Evolutionary conservation across 64 coral and sea anemone genomes (phyloP).

Genomic region (Catalaphyllia jardinei): DNA sequence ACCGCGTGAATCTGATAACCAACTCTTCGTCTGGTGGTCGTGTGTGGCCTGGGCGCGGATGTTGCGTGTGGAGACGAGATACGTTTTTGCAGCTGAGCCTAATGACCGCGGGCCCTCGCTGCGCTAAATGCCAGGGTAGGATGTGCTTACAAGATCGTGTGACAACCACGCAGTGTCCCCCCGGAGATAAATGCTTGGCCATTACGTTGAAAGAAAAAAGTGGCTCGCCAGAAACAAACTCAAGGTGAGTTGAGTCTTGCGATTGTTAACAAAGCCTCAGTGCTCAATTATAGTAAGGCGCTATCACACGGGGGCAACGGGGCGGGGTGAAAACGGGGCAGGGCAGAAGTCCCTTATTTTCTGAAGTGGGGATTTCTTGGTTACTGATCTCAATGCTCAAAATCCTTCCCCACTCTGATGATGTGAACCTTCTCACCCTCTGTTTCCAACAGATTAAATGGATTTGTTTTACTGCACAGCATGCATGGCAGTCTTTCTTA

Average conservation of each 20-base stretch:
- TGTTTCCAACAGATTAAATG: no score
- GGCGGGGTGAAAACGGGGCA: no score
- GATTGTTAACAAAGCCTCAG: no score
- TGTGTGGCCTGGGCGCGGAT: background rate
- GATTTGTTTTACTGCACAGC: no score
- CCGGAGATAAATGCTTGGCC: constrained; percentile 47
- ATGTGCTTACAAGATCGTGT: background rate
- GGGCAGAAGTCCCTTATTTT: no score
- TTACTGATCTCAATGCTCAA: no score
- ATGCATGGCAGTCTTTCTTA: no score
- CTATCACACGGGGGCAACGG: no score
- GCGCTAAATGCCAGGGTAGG: constrained; percentile 18
- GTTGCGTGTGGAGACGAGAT: constrained; percentile 42
- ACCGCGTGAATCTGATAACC: constrained; percentile 7
- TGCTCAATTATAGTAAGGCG: no score
- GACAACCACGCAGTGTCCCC: constrained; percentile 24
- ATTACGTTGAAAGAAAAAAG: background rate
- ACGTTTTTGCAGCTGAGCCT: constrained; percentile 20
- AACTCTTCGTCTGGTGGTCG: constrained; percentile 43
- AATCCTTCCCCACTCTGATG: no score
- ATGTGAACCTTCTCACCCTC: no score
- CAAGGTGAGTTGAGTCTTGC: background rate
- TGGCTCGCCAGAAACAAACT: background rate
- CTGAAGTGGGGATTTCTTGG: no score
- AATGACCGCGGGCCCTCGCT: constrained; percentile 31